Percentiles rank a stretch among this genome's conserved stretches.
These are phyloP conservation scores for Alaudala cheleensis DNA, from an alignment of 2,113 vertebrate species.

Conservation along the genomic window DNA sequence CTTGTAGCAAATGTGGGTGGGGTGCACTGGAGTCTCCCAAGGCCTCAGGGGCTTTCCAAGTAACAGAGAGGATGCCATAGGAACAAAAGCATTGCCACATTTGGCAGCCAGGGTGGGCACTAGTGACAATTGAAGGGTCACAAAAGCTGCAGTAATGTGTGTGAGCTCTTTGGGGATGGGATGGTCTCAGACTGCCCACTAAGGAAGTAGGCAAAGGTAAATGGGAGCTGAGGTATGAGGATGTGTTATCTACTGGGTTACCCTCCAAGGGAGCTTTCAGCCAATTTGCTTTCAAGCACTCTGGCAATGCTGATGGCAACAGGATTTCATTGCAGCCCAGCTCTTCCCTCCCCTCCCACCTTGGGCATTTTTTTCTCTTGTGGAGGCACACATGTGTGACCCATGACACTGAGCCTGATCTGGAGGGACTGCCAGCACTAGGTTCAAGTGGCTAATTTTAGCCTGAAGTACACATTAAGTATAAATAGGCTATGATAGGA, in stretches of 20 bases:
- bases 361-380: not conserved
- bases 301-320: not conserved
- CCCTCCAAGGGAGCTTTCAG: not conserved
- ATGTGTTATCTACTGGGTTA: not conserved
- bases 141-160: not conserved
- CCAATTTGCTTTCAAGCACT: not conserved
- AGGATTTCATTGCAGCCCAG: not conserved
- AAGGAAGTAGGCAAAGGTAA: not conserved
- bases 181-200: fast-evolving
- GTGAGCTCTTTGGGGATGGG: not conserved
- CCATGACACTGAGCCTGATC: not conserved
- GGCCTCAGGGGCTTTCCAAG: constrained; percentile 24
- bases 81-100: constrained; percentile 50
- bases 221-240: not conserved
- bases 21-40: not conserved
- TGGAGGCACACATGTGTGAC: fast-evolving
- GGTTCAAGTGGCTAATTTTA: not conserved
- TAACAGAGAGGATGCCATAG: constrained; percentile 9
- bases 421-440: not conserved
- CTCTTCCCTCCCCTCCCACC: not conserved
- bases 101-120: not conserved
- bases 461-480: not conserved
- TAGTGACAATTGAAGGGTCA: not conserved
- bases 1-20: constrained; percentile 29
- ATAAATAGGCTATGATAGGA: not conserved